Evolutionary conservation across 2,888 invertebrate genomes (phyloP), one percentile per base, ranked within the genome.

Genomic region (Polietes domitor): DNA sequence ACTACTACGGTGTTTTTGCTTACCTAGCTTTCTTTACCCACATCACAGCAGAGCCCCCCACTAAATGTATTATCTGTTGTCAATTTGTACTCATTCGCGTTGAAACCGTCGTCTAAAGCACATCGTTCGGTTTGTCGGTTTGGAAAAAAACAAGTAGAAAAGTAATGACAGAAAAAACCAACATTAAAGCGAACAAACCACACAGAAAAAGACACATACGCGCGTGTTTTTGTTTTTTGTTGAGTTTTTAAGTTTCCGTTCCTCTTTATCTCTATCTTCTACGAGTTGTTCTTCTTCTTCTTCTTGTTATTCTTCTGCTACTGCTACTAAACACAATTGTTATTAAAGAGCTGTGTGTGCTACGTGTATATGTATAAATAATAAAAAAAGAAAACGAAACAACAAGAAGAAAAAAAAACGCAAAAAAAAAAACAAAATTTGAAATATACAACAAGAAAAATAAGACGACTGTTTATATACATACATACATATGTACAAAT

Each of bases 1-100:
- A n/a, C n/a, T n/a, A 10, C 24, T 58, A 58, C 58, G 24, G 26
- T 58, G 24, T 26, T 58, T 58, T 17, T 3, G 21, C 21, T 17
- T 21, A 53, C 19, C 17, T 50, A 47, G 50, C 53, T 53, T 53
- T 53, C 21, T 21, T 53, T 53, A 26, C 10, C 12, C 17, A 53
- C 53, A 53, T 21, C 12, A 53, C 58, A 26, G 26, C 58, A 10
- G 24, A 58, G 12, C 58, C 24, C 58, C 24, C 26, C 17, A 12
- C 12, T 26, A n/a, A 28, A 15, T n/a, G 61, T 61, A 17, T 61
- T 61, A 28, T 61, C 32, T 61, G 28, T 9, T 61, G 61, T 4
- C 15, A 47, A 47, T 47, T 47, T 47, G 47, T 47, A 47, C 86
- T 87, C 88, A 89, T 87, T 89, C 89, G 88, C 87, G 86, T 86